phyloP scores from a whole-genome alignment of 2,797 vertebrate genomes.

The Lacerta viridis region DNA sequence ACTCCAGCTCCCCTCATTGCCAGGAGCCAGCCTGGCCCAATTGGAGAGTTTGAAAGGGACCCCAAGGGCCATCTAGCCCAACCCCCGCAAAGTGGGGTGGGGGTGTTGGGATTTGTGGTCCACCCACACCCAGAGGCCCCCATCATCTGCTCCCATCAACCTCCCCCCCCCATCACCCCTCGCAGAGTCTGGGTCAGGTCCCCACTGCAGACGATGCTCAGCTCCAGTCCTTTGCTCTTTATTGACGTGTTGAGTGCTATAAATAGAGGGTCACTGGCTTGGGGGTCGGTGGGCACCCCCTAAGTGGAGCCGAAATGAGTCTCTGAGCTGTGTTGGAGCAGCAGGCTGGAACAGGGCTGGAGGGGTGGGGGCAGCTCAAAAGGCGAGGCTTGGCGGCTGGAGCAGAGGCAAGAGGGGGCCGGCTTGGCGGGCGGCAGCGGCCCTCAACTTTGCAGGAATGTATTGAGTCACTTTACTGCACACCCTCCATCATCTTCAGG shows the following conservation, averaged over 20 bases:
- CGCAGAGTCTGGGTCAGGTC: neutral
- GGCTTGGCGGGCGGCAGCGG: neutral
- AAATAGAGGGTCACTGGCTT: slow-evolving; percentile 33
- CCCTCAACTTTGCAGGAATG: slow-evolving; percentile 77
- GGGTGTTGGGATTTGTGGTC: neutral
- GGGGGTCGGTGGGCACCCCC: slow-evolving; percentile 23
- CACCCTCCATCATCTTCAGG: slow-evolving; percentile 99
- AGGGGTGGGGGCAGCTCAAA: neutral
- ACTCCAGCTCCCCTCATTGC: neutral
- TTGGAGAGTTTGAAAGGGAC: neutral
- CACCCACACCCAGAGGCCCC: neutral
- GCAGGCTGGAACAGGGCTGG: neutral
- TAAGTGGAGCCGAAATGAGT: neutral
- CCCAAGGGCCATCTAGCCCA: too few relatives aligned
- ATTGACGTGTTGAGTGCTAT: slow-evolving; percentile 55
- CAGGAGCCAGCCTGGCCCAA: too few relatives aligned
- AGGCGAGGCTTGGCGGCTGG: neutral
- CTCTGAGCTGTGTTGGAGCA: neutral
- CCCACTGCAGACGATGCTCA: neutral
- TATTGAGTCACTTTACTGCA: slow-evolving; percentile 91
- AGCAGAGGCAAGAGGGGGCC: slow-evolving; percentile 39
- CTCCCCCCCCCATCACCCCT: too few relatives aligned
- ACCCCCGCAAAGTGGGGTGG: too few relatives aligned
- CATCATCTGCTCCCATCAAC: neutral
- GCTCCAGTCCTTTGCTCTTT: slow-evolving; percentile 65